Base-by-base conservation (phyloP, 92 coral and sea anemone genomes). In the Zoanthus sansibaricus region DNA sequence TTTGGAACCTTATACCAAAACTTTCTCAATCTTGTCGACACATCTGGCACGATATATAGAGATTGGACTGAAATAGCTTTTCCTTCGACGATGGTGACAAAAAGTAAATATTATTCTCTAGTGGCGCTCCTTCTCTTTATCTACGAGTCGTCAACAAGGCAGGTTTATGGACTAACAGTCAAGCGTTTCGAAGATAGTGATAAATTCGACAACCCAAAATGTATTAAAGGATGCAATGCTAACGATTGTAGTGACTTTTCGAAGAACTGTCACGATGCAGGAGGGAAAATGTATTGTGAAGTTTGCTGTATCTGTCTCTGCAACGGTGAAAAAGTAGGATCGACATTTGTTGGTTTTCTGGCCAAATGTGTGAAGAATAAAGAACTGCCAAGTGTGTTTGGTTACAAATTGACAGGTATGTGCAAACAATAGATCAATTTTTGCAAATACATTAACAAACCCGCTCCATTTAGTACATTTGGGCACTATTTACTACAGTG, bases 281-380 rank as follows among this genome's bases (percentile, higher is more conserved):
- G 75, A 80, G 85, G 85, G 0, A 45, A 8, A 17, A 66, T 64
- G 85, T 30, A 18, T 12, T 80, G 85, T 51, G 42, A 80, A 4
- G 59, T 1, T 20, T 80, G 85, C 47, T 80, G 85, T 30, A 10
- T 17, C 72, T 80, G 85, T 48, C 1, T n/a, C 44, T 80, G 85
- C 49, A 30, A 15, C 6, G 17, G 30, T 21, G 7, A 64, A 66
- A 46, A 12, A 3, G 16, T 2, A n/a, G 44, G 58, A 49, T 18
- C 85, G 20, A 80, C 85, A 0, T 80, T 62, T 80, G 85, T 80
- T 67, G 85, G 85, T 16, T 80, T 80, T 31, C 66, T 45, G 30
- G 9, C 2, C 14, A 62, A 67, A 80, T 80, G 85, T 7, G 73
- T 44, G 33, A 80, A 62, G 48, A 80, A 80, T 51, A 71, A n/a